Conservation (phyloP, 2,888 invertebrate species). For the Calameuta idolon region DNA sequence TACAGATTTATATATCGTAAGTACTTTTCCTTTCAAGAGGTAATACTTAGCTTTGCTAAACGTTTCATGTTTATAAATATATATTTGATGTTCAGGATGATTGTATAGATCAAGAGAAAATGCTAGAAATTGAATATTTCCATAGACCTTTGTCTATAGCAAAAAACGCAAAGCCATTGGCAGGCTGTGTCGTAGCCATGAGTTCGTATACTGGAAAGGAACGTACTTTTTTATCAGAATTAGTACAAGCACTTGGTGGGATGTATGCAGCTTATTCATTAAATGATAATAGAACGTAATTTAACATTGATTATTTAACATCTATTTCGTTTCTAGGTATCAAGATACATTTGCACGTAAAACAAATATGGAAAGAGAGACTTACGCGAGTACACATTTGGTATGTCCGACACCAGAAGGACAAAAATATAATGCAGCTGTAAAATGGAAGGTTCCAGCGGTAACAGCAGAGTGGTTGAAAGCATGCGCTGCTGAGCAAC, state of each 20-base stretch:
- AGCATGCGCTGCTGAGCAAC: conserved; percentile 74
- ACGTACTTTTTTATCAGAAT: conserved; percentile 77
- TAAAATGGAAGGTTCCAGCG: conserved; percentile 88
- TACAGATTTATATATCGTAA: conserved; percentile 79
- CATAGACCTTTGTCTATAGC: conserved; percentile 75
- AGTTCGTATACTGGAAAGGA: conserved; percentile 83
- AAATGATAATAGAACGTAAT: conserved; percentile 3
- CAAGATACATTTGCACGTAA: conserved; percentile 78
- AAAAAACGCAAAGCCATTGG: conserved; percentile 69
- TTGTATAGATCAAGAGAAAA: conserved; percentile 72
- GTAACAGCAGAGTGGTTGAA: conserved; percentile 83
- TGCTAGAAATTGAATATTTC: conserved; percentile 77
- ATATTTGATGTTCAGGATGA: conserved; percentile 70
- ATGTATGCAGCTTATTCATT: conserved; percentile 66
- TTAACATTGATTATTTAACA: conserved; percentile 12
- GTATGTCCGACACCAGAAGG: conserved; percentile 80
- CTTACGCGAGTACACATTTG: conserved; percentile 82
- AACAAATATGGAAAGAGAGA: conserved; percentile 65
- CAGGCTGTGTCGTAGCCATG: conserved; percentile 81
- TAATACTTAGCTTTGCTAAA: not conserved
- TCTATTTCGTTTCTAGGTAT: conserved; percentile 62
- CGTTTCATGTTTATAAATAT: not conserved
- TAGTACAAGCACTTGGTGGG: conserved; percentile 81
- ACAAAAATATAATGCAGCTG: conserved; percentile 84
- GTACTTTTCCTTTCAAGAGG: conserved; percentile 40